Base-by-base conservation (phyloP, 2,113 vertebrate genomes). In the Gopherus evgoodei region DNA sequence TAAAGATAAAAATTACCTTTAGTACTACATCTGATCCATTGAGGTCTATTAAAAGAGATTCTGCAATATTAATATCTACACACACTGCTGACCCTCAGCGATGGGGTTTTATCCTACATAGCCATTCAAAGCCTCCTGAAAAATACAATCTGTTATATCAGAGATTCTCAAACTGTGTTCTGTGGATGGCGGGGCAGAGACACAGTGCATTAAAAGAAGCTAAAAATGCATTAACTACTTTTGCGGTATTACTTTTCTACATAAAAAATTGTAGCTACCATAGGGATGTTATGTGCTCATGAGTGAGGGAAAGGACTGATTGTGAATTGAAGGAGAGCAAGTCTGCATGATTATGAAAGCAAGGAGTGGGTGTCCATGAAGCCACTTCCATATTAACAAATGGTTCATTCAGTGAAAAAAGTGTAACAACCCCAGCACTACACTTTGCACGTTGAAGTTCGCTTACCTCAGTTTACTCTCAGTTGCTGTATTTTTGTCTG, bases 1-100 rank as follows among this genome's bases (percentile, higher is more conserved):
- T 57, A 90, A 84, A 97, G 94, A 94, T 81, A 98, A 91, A 0
- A 3, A 19, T 35, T 0, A 35, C n/a, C 75, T 95, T 96, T 87
- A 95, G 79, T 44, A 5, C 49, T 50, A 76, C 16, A 72, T 54
- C 21, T 25, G 16, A 75, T 83, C 83, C 21, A 50, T 17, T 86
- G 13, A 0, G 38, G 53, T 6, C 59, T 81, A 75, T 57, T 92
- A 50, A 78, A 95, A 69, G 83, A 83, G 31, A 84, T 52, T 65
- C 57, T 92, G 75, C 59, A 90, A 2, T 35, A 31, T 35, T 10
- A 3, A 1, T 65, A 54, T 72, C 24, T 85, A 54, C 8, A 47
- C 56, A 1, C 3, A 22, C 5, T 52, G 24, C 38, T 81, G n/a
- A 16, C 42, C 65, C 38, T 78, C 83, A 78, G 81, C 78, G 72